Evolutionary conservation across 2,113 vertebrate genomes (phyloP), one percentile per base, ranked within the genome.

Genomic region (Azemiops feae): DNA sequence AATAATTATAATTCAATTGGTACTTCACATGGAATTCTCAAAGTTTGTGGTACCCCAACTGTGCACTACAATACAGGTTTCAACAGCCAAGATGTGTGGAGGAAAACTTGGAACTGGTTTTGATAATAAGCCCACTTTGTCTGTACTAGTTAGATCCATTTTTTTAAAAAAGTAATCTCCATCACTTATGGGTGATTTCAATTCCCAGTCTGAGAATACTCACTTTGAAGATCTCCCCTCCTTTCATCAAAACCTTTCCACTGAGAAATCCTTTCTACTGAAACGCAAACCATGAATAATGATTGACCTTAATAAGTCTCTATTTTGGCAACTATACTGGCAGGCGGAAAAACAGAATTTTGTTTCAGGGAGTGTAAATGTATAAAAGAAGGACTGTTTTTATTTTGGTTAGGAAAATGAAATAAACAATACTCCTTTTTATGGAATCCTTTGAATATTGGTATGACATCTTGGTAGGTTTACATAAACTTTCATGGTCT

Each of bases 401-500:
- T 93, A 90, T 94, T 96, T 95, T 92, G 91, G 91, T 88, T 95
- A 54, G 64, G 25, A 39, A 50, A 92, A 55, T 89, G 92, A 92
- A 90, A 95, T 95, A 86, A 94, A 57, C 93, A 94, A 95, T 94
- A 53, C 3, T 90, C 85, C 39, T 2, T 95, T 97, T 97, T 95
- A 95, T 92, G 54, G 53, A 64, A 86, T 57, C 90, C 93, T 93
- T 95, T 89, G 89, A 95, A 88, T 91, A 39, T 90, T 95, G 53
- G 88, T 95, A 58, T 97, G 96, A 94, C 91, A 91, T 60, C 96
- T 96, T 94, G 94, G 92, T 57, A 95, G 95, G 96, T 94, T 95
- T 96, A 55, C 0, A 94, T 95, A 96, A 97, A 96, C 90, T 96
- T 97, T 95, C 89, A 95, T 93, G 94, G 89, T 91, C 92, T 91